Base-by-base conservation (phyloP, 2,113 vertebrate species). In the Bucco capensis region DNA sequence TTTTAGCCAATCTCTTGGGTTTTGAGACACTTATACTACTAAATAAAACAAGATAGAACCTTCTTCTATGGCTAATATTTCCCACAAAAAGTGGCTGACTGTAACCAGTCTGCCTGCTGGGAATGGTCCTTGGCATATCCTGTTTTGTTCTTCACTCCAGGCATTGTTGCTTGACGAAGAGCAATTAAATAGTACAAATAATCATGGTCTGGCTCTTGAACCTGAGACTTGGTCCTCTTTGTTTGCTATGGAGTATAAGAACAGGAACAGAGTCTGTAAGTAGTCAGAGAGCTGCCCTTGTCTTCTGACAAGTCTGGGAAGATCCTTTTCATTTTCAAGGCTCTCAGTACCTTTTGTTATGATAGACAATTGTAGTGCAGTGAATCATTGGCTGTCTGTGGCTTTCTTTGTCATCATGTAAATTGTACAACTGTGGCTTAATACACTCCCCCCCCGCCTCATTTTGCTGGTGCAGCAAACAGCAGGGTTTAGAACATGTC, bases 401-500 rank as follows among this genome's bases (percentile, higher is more conserved):
- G n/a, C 49, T 88, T 83, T 50, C 51, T 90, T 64, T 84, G 78
- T 88, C 77, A 72, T 57, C 62, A 72, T 37, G 84, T 61, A 84
- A 81, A 75, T 94, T 82, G 61, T 62, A 89, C 78, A 78, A 40
- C 31, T 82, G 73, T 65, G 49, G 57, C 90, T 95, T 93, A 78
- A 72, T 61, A 61, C 25, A n/a, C 46, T 24, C 84, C 56, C 11
- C 1, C 14, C 28, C 22, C 30, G n/a, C n/a, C n/a, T n/a, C n/a
- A n/a, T 79, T 86, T 84, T 0, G 49, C 86, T 94, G 86, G 90
- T 65, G 77, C 78, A 93, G 91, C 81, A 94, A 40, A 42, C 19
- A 82, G 77, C 54, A 75, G 40, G 50, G 79, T 86, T 90, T 87
- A 78, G 58, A 90, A 82, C 9, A 44, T 19, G 40, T 46, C 77